A percentile compares a stretch with the other conserved stretches of the same genome.
Evolutionary conservation across 53 echinoderm and acorn worm species (phyloP).

Genomic region (Holothuria scabra): DNA sequence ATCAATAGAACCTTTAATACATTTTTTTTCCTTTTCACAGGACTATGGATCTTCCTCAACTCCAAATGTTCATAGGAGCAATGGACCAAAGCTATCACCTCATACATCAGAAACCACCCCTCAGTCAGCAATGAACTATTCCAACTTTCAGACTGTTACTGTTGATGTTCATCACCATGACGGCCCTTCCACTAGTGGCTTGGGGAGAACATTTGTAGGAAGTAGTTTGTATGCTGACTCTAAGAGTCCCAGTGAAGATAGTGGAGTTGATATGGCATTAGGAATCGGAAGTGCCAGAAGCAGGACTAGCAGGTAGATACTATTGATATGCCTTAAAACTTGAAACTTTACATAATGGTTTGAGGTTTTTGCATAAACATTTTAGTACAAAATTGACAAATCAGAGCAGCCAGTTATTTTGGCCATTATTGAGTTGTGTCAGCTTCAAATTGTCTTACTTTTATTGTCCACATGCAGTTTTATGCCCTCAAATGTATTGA

Average conservation of each 20-base stretch:
- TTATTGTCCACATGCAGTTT: no score
- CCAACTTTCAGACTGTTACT: constrained; percentile 76
- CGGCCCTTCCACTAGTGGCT: constrained; percentile 59
- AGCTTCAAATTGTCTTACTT: no score
- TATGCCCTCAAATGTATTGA: no score
- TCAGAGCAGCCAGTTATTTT: no score
- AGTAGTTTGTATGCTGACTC: constrained; percentile 63
- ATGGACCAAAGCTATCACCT: not conserved
- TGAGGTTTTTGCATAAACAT: no score
- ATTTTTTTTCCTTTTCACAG: no score
- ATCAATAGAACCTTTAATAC: no score
- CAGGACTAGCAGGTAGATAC: not conserved
- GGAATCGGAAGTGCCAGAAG: constrained; percentile 49
- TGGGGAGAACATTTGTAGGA: constrained; percentile 37
- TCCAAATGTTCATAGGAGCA: constrained; percentile 24
- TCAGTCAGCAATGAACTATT: constrained; percentile 56
- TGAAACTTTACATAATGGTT: no score
- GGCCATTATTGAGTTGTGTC: no score
- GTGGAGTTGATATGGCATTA: constrained; percentile 78
- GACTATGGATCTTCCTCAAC: constrained; percentile 33
- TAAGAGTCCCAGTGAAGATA: constrained; percentile 97
- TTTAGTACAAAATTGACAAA: no score
- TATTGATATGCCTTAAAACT: no score
- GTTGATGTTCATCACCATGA: constrained; percentile 86
- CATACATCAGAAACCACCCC: constrained; percentile 43